Percentiles rank a stretch among this genome's conserved stretches.
Evolutionary conservation across 2,888 invertebrate species (phyloP).

Genomic region (Electrophaes corylata): DNA sequence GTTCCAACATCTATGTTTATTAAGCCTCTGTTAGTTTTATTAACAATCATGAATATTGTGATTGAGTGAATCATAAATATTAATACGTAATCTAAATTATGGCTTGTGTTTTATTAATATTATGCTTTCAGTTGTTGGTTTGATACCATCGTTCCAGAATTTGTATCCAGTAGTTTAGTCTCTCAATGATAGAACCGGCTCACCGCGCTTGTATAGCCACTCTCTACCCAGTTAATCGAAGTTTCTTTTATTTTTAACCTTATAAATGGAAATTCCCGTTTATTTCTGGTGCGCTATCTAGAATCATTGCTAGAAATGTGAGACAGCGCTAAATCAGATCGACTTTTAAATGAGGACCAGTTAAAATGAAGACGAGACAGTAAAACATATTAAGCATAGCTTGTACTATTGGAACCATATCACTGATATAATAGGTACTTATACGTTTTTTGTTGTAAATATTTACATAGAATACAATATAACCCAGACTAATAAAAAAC

Average conservation of each 20-base stretch:
- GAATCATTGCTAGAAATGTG: conserved; percentile 17
- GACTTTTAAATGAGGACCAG: conserved; percentile 10
- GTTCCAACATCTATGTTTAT: background rate
- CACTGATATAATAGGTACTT: no score
- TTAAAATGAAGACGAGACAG: background rate
- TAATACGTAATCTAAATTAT: background rate
- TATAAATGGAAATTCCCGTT: conserved; percentile 25
- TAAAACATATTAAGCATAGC: no score
- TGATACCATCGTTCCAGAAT: background rate
- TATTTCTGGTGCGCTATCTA: conserved; percentile 32
- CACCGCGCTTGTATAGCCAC: conserved; percentile 23
- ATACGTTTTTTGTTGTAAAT: no score
- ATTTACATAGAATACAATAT: no score
- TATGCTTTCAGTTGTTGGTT: background rate
- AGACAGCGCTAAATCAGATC: conserved; percentile 14
- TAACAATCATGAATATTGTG: background rate
- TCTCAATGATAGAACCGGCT: conserved; percentile 17
- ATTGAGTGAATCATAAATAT: background rate
- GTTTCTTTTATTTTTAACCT: conserved; percentile 34
- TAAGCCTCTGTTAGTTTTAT: background rate
- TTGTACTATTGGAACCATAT: no score
- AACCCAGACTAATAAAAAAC: no score
- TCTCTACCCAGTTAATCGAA: conserved; percentile 31
- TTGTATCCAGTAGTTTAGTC: conserved; percentile 5
- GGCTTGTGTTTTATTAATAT: background rate